Percentiles rank a stretch among this genome's conserved stretches.
phyloP scores from a whole-genome alignment of 1,140 invertebrate species.

The Formica exsecta region DNA sequence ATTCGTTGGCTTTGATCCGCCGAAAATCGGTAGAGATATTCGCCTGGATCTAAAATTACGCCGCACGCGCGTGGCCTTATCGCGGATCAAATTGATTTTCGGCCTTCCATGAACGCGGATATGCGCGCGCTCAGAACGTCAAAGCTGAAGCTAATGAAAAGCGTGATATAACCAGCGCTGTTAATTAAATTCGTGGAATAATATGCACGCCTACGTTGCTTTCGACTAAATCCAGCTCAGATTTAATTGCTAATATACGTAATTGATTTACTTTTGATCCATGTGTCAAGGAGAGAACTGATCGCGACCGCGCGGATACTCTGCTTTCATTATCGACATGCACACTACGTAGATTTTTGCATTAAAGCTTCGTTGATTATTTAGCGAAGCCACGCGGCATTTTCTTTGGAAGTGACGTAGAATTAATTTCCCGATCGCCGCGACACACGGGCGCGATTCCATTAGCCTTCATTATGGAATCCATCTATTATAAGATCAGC shows the following conservation, averaged over 20 bases:
- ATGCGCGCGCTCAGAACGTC: not conserved
- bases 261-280: conserved; percentile 43
- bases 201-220: not conserved
- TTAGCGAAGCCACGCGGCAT: conserved; percentile 25
- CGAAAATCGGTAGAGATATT: conserved; percentile 37
- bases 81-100: conserved; percentile 56
- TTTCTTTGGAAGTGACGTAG: conserved; percentile 5
- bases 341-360: conserved; percentile 31
- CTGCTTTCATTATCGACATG: conserved; percentile 6
- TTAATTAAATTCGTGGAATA: conserved; percentile 56
- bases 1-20: conserved; percentile 55
- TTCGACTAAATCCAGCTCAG: conserved; percentile 20
- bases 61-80: conserved; percentile 22
- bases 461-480: conserved; percentile 47
- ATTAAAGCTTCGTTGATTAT: conserved; percentile 46
- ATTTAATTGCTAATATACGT: conserved; percentile 47
- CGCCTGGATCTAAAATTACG: conserved; percentile 52
- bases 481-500: conserved; percentile 30
- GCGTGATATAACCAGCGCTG: conserved; percentile 16
- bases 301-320: not conserved
- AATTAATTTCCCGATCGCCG: conserved; percentile 51
- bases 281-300: not conserved
- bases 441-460: conserved; percentile 12
- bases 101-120: not conserved
- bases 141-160: conserved; percentile 32